Base-by-base conservation (phyloP, 2,113 vertebrate genomes). In the Hylia prasina region DNA sequence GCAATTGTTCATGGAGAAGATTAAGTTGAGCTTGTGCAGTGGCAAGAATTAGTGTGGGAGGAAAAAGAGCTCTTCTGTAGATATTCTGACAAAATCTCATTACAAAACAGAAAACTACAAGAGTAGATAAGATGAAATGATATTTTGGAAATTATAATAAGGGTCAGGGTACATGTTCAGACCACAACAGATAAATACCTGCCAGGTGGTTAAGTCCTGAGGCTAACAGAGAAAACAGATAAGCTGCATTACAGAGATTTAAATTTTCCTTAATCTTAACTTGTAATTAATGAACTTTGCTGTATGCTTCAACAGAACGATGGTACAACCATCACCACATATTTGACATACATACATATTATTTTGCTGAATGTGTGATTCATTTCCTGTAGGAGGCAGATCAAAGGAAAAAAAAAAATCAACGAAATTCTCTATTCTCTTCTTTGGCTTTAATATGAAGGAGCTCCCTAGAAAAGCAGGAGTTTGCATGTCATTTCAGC, bases 211-310 rank as follows among this genome's bases (percentile, higher is more conserved):
- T 42, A 47, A 17, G 7, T 91, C 63, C 68, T 60, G 44, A 78
- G 50, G 35, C 63, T 95, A 88, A 15, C 20, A 79, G 37, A 93
- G 54, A 80, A 96, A 95, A 96, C 9, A 73, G n/a, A 97, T 35
- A 73, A 51, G 37, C 58, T 93, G 65, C 40, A 51, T 42, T 88
- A 50, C 50, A 94, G 35, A 44, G 65, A 85, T 57, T 77, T 73
- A 88, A 75, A 28, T 89, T 82, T 94, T 18, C 31, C 72, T 94
- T 90, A 66, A 50, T 5, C 1, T 80, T 96, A 90, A 90, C 17
- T 85, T 96, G 86, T 50, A 89, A 91, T 93, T 76, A 91, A 95
- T 87, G 13, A 30, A 37, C 25, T 94, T 48, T 37, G 24, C 51
- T 61, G 60, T 24, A 23, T 44, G 47, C 47, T 95, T 85, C 44